Evolutionary conservation across 2,797 vertebrate genomes (phyloP).

Genomic region (Acomys russatus): DNA sequence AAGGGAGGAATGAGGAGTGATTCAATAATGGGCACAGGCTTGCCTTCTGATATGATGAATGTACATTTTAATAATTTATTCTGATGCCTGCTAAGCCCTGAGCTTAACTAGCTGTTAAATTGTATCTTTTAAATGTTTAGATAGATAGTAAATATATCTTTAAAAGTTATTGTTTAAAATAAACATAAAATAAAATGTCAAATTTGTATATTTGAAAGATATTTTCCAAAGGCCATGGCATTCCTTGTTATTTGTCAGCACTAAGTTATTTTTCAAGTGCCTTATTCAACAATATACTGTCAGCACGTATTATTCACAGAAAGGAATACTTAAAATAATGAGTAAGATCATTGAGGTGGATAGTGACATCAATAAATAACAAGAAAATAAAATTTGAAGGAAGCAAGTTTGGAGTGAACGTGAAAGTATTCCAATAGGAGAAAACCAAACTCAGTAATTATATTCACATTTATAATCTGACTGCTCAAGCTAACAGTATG

Average conservation of each 20-base stretch:
- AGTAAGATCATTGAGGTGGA: background rate
- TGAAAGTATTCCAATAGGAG: background rate
- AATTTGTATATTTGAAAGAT: background rate
- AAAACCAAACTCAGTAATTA: background rate
- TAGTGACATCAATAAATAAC: background rate
- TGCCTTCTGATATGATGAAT: background rate
- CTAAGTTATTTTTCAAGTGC: background rate
- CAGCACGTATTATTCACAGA: background rate
- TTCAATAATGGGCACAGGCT: background rate
- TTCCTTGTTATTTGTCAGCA: background rate
- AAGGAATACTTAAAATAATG: constrained; percentile 30
- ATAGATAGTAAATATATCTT: background rate
- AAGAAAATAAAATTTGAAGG: background rate
- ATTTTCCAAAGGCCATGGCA: background rate
- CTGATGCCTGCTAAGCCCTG: background rate
- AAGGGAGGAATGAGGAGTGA: background rate
- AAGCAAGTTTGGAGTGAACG: background rate
- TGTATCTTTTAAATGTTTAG: background rate
- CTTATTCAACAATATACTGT: background rate
- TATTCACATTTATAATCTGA: background rate
- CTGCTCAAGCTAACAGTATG: background rate
- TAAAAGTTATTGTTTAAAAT: background rate
- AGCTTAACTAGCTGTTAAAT: background rate
- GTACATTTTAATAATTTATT: background rate
- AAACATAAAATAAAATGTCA: background rate